Conservation (phyloP, 2,888 invertebrate genomes). For the Chrysolina oricalcia region DNA sequence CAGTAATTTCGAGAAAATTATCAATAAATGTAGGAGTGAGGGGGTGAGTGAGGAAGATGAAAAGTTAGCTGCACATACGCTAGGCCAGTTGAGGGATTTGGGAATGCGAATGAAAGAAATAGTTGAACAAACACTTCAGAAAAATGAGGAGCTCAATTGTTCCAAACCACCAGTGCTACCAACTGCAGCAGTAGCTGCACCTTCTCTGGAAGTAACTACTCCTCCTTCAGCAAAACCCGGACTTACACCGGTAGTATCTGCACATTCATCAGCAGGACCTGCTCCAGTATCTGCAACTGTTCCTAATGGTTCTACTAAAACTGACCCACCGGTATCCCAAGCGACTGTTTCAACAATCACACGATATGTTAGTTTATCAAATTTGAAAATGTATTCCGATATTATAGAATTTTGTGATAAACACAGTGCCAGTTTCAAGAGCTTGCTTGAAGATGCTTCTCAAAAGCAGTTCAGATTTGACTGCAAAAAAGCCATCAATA, state of each 20-base stretch:
- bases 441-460: constrained; percentile 75
- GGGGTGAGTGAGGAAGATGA: constrained; percentile 74
- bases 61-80: constrained; percentile 72
- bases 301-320: constrained; percentile 13
- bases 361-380: constrained; percentile 73
- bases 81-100: constrained; percentile 65
- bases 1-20: constrained; percentile 71
- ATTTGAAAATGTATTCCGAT: constrained; percentile 75
- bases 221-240: constrained; percentile 9
- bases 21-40: constrained; percentile 72
- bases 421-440: constrained; percentile 77
- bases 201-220: constrained; percentile 12
- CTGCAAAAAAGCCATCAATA: constrained; percentile 90
- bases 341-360: constrained; percentile 48
- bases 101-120: constrained; percentile 72
- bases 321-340: constrained; percentile 24
- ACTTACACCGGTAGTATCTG: neutral
- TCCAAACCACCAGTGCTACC: constrained; percentile 30
- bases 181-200: constrained; percentile 7
- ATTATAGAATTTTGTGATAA: constrained; percentile 76
- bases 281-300: constrained; percentile 21
- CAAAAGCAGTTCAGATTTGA: constrained; percentile 87
- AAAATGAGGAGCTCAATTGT: constrained; percentile 58
- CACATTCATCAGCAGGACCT: constrained; percentile 9
- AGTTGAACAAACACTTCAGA: constrained; percentile 66